Evolutionary conservation across 2,888 invertebrate species (phyloP), one percentile per base, ranked within the genome.

Genomic region (Ichneumoninae sp.): DNA sequence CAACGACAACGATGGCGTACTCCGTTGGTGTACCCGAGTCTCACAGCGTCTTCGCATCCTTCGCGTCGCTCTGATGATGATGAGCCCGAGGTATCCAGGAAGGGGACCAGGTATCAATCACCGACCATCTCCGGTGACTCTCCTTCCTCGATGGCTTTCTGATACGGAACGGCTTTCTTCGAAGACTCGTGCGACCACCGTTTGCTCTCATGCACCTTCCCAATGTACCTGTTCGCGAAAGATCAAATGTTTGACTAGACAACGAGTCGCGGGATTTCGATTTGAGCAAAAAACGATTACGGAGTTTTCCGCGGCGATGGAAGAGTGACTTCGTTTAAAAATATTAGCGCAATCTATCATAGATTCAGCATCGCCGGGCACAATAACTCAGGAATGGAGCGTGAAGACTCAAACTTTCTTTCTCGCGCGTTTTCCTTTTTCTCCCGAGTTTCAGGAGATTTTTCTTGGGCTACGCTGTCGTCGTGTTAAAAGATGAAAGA

Each of bases 61-160:
- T 33, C 36, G 40, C 50, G 87, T 69, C 33, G 81, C 86, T 87
- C 85, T 90, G 91, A 92, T 91, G 91, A 92, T 93, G 92, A 93
- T 91, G 93, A 92, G 91, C 81, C 7, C 87, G 81, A 88, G 82
- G 83, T 79, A 82, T 33, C 83, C 83, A 89, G 88, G 88, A 89
- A 89, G 89, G 86, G 87, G 87, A 63, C 36, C 90, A 90, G 88
- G 89, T 90, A 92, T 92, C 91, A 89, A 89, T 89, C 90, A 88
- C 80, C 85, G 81, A 81, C 87, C 89, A 89, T 88, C 88, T 88
- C 87, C 33, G 83, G 66, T 81, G 73, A 68, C 60, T 73, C 71
- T 79, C 80, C 57, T 70, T 83, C 68, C 76, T 80, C 84, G 84
- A 88, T 88, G 87, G 87, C 85, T 76, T 76, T 88, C 87, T 88